Evolutionary conservation across 2,888 invertebrate species (phyloP), one percentile per base, ranked within the genome.

Genomic region (Leptinotarsa haldemani): DNA sequence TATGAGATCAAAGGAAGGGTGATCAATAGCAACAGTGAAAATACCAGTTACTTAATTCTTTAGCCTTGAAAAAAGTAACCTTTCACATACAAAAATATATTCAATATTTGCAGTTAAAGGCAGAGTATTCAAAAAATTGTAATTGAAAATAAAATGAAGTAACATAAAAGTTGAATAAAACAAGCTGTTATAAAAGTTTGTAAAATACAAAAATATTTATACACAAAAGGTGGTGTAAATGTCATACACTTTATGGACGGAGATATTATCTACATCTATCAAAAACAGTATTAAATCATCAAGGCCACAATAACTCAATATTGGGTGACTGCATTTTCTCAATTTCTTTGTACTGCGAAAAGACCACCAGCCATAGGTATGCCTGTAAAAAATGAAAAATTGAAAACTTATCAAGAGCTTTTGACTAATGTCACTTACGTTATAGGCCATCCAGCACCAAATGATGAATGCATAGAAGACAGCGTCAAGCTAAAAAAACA

Each of bases 311-410:
- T 56, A 96, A 90, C 85, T 95, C 95, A 84, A 96, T 95, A 84
- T 96, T 95, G 4, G 96, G 96, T 70, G 95, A 94, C 85, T 97
- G 96, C 88, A 94, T 90, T 79, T 93, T 89, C 81, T 93, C 90
- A 83, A 95, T 93, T 70, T 95, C 90, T 89, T 94, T 93, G 85
- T 95, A 97, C 82, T 95, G 94, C 0, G 96, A 95, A 80, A 93
- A 92, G 0, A 97, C 95, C 75, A 95, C 95, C 30, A 96, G 86
- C 93, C 95, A 95, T 85, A 95, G 96, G 84, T 97, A 96, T 25
- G 94, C 90, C 96, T 96, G 88, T 75, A 92, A 92, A 80, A 71
- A 65, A 64, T 64, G 13, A 50, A 74, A 22, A 67, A 20, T 22
- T 30, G 5, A 40, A 53, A 48, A 65, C 30, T 64, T 40, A 9